These are phyloP conservation scores for Scrobipalpa atriplicella DNA, from an alignment of 2,888 invertebrate species.

Conservation along the genomic window DNA sequence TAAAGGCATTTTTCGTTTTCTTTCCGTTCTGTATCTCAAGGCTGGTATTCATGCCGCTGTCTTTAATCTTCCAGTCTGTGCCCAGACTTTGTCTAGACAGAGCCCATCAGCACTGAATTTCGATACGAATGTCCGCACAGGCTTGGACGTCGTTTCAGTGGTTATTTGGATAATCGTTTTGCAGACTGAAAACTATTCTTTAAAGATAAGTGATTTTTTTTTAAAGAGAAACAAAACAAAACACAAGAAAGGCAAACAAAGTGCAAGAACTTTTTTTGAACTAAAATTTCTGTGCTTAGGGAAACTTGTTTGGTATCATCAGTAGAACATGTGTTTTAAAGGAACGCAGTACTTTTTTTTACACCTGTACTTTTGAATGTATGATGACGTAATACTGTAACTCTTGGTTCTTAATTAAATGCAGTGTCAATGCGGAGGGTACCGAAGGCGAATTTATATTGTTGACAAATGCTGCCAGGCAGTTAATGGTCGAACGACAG, in stretches of 20 bases:
- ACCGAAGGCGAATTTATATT: conserved; percentile 31
- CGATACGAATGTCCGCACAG: conserved; percentile 51
- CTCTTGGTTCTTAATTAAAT: conserved; percentile 4
- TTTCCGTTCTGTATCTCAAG: conserved; percentile 59
- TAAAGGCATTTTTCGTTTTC: conserved; percentile 76
- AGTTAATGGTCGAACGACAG: conserved; percentile 67
- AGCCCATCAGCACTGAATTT: conserved; percentile 56
- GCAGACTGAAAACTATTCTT: neutral
- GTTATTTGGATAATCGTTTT: conserved; percentile 31
- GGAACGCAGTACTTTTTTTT: too few relatives aligned
- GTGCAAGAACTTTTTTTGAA: too few relatives aligned
- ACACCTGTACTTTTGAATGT: too few relatives aligned
- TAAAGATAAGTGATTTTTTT: too few relatives aligned
- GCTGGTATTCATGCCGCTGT: conserved; percentile 71
- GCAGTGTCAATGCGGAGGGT: conserved; percentile 5
- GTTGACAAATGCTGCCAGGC: conserved; percentile 31
- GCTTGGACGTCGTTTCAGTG: conserved; percentile 39
- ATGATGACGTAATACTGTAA: neutral
- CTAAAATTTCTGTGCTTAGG: too few relatives aligned
- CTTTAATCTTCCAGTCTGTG: conserved; percentile 73
- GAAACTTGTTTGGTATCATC: too few relatives aligned
- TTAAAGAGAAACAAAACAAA: too few relatives aligned
- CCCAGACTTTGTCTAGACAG: conserved; percentile 72
- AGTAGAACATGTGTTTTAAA: too few relatives aligned
- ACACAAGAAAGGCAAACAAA: too few relatives aligned